These are phyloP conservation scores for Scaptomyza pallida DNA, from an alignment of 1,140 invertebrate genomes.

Conservation along the genomic window DNA sequence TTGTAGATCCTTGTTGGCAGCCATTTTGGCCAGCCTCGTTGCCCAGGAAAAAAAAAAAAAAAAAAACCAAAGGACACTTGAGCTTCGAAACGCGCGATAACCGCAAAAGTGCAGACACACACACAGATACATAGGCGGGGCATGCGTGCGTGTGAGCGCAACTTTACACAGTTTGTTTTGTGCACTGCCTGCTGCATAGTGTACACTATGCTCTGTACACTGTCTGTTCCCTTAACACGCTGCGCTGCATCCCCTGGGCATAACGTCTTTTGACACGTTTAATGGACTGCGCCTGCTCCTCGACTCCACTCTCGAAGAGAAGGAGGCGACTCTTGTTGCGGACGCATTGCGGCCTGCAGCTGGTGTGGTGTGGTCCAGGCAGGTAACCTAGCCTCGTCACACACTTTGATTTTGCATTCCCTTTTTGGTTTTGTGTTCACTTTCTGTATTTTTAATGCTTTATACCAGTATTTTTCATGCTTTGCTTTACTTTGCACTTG, in stretches of 20 bases:
- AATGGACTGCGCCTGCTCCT: slow-evolving; percentile 59
- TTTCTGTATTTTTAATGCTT: slow-evolving; percentile 65
- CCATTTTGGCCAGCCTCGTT: slow-evolving; percentile 25
- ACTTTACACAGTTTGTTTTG: slow-evolving; percentile 52
- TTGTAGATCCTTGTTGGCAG: slow-evolving; percentile 30
- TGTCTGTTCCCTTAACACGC: slow-evolving; percentile 3
- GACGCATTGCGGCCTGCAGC: slow-evolving; percentile 64
- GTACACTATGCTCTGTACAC: slow-evolving; percentile 8
- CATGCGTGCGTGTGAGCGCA: slow-evolving; percentile 6
- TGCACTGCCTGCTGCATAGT: slow-evolving; percentile 6
- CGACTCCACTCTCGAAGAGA: neutral
- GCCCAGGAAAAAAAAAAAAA: too few relatives aligned
- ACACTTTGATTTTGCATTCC: slow-evolving; percentile 77
- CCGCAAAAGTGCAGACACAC: slow-evolving; percentile 35
- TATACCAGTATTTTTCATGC: slow-evolving; percentile 28
- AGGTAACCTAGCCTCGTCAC: slow-evolving; percentile 48
- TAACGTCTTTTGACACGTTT: slow-evolving; percentile 72
- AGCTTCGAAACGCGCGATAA: slow-evolving; percentile 36
- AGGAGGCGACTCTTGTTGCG: slow-evolving; percentile 37
- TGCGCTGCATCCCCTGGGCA: slow-evolving; percentile 36
- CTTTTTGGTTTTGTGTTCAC: slow-evolving; percentile 51
- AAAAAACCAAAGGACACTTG: slow-evolving; percentile 43
- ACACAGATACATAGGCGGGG: neutral
- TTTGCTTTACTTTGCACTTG: slow-evolving; percentile 5
- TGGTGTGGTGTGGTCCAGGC: neutral